Base-by-base conservation (phyloP, 2,113 vertebrate species). In the Peromyscus leucopus region DNA sequence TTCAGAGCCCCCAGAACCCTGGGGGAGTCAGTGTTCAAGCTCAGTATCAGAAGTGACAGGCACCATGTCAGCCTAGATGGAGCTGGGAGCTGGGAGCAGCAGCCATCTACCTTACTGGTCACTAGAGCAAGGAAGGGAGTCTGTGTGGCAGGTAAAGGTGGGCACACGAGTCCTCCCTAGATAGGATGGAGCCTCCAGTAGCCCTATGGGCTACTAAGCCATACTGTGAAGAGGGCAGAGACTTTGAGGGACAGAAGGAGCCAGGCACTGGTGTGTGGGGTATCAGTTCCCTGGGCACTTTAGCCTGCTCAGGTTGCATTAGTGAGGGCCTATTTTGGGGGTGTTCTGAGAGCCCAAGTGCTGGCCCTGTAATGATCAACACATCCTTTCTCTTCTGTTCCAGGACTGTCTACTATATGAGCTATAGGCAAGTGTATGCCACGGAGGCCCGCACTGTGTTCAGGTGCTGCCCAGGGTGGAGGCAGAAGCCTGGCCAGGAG, bases 381-480 rank as follows among this genome's bases (percentile, higher is more conserved):
- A 10, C 7, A 11, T 0, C 31, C 24, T 57, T 57, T 89, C 22
- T 12, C 48, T 72, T 85, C 83, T 96, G 61, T 92, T 98, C 86
- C 98, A 99, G 99, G 95, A 99, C 99, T 0, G 80, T 98, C 0
- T 99, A 99, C 90, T 99, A 99, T 98, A 99, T 98, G 0, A 98
- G 99, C 24, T 99, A 99, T 98, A 98, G 99, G 96, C 99, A 99
- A 96, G 98, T 99, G 76, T 99, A 99, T 98, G 78, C 97, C 46
- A 90, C 98, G 95, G 98, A 98, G 42, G 97, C 98, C 92, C 99
- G 98, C 88, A 98, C 98, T 0, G 98, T 98, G 1, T 98, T 99
- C 98, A 98, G 98, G 96, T 99, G 99, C 86, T 99, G 99, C 93
- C 98, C 98, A 0, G 99, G 99, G 16, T 99, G 99, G 99, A 98